Base-by-base conservation (phyloP, 1,140 invertebrate species). In the Diabrotica undecimpunctata region DNA sequence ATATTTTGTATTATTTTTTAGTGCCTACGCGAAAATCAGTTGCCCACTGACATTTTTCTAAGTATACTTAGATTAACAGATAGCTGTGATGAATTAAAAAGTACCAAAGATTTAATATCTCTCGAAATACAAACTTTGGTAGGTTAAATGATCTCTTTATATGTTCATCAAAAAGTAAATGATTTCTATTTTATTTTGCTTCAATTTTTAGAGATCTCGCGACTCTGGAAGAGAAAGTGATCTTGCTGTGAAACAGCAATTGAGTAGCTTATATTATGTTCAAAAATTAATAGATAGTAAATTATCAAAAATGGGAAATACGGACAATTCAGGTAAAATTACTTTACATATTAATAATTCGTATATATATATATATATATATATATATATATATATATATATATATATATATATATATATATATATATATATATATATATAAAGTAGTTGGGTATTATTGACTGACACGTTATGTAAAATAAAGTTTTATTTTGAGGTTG, bases 241-340 rank as follows among this genome's bases (percentile, higher is more conserved):
- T 76, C 77, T 90, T 37, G 83, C 86, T 39, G 88, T 96, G 37
- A 94, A 95, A 74, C 92, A 94, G 70, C 93, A 95, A 77, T 77
- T 97, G n/a, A 93, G 90, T 52, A 95, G 92, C 76, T 81, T 97
- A 50, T 81, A 88, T 59, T 96, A 93, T 81, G 84, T 96, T 2
- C 84, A 87, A 61, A 89, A 89, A 74, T 84, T 93, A 54, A 85
- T 93, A 62, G 88, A 92, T 65, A 84, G 82, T 54, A 79, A 86
- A 68, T 84, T 90, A 38, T 81, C 84, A 51, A 82, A 86, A 61
- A 82, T 90, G 73, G 83, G 87, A 65, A 84, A 85, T 64, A 72
- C 76, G 0, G 84, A 86, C 71, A 75, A 70, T 14, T 79, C 80
- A 50, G 84, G 67, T 67, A 65, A 46, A 57, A 51, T 13, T 56